Evolutionary conservation across 2,113 vertebrate genomes (phyloP).

Genomic region (Gnathonemus echidnorhynchus): DNA sequence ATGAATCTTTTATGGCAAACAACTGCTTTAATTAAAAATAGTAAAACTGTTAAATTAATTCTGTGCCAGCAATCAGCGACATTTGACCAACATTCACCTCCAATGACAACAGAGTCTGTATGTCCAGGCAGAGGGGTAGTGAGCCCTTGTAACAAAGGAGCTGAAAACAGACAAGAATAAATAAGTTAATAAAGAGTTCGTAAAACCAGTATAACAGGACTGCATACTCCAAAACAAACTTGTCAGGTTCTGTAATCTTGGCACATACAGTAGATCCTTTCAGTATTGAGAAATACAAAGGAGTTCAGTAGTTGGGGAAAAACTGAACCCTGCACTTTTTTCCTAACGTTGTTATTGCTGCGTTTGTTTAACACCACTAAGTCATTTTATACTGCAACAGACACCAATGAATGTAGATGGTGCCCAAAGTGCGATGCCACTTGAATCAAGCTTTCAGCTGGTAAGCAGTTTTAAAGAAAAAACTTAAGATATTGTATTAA

Average conservation of each 20-base stretch:
- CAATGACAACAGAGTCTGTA: slow-evolving; percentile 38
- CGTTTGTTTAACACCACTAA: background rate
- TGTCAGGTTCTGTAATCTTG: slow-evolving; percentile 29
- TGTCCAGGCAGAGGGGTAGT: slow-evolving; percentile 35
- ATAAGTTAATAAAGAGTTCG: background rate
- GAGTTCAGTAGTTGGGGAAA: background rate
- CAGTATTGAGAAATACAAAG: background rate
- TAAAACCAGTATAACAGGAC: slow-evolving; percentile 34
- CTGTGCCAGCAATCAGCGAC: background rate
- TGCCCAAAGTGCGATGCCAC: background rate
- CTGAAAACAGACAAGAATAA: slow-evolving; percentile 9
- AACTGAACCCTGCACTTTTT: background rate
- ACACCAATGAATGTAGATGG: background rate
- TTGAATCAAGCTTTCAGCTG: background rate
- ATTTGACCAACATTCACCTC: slow-evolving; percentile 39
- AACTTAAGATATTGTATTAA: background rate
- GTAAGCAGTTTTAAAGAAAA: background rate
- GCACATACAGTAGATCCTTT: background rate
- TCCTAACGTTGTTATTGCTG: background rate
- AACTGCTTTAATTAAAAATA: background rate
- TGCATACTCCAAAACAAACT: background rate
- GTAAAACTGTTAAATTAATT: background rate
- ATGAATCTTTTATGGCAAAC: background rate
- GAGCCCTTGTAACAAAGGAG: slow-evolving; percentile 25
- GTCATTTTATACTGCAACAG: background rate